Evolutionary conservation across 2,888 invertebrate genomes (phyloP), one percentile per base, ranked within the genome.

Genomic region (Agriopis aurantiaria): DNA sequence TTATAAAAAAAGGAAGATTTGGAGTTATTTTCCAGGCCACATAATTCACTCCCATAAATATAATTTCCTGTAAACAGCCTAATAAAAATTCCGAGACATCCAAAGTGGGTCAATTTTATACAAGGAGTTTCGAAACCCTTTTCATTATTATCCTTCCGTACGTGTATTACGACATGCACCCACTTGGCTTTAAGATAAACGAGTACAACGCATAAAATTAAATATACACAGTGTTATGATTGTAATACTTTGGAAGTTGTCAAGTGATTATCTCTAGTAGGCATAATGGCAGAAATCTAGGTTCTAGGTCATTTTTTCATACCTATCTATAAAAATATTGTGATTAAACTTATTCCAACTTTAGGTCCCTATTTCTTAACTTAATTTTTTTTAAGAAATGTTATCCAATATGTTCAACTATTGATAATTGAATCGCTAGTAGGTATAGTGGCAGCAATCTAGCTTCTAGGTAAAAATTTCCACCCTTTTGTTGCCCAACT

Each of bases 161-260:
- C 61, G 70, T 49, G 70, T 59, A 43, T 71, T 66, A 71, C 70
- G 46, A 49, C 59, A 62, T 48, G 17, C 65, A 57, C 65, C 65
- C 65, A 66, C 66, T 67, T 53, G 14, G 58, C 53, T 52, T 63
- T 51, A 64, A 45, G 45, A 69, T 65, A 69, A n/a, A n/a, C n/a
- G n/a, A n/a, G n/a, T 69, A 46, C 65, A 48, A 6, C 4, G 46
- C 45, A 62, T 65, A 69, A n/a, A n/a, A n/a, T n/a, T n/a, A n/a
- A 65, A 69, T 45, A 52, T n/a, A 49, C 49, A 59, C 12, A 43
- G 40, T 40, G 11, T 40, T 40, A 40, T 65, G 43, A 17, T 40
- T 55, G 6, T n/a, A 55, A 8, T 17, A 14, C 40, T 61, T 33
- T 51, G 45, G 51, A 45, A 53, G 41, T 9, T 55, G 3, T 14